Base-by-base conservation (phyloP, 2,888 invertebrate genomes). In the Macaria notata region DNA sequence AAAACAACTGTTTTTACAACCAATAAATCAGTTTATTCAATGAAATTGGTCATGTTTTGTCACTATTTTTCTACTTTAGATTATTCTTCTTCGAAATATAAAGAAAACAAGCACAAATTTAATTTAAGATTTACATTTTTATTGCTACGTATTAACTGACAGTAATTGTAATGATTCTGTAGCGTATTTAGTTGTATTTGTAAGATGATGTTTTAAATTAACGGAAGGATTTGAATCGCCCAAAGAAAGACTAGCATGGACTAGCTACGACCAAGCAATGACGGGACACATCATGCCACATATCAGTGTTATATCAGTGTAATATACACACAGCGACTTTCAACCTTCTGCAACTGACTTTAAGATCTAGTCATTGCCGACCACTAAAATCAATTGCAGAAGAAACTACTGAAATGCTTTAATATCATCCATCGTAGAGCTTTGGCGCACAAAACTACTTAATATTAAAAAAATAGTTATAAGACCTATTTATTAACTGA, bases 211-310 rank as follows among this genome's bases (percentile, higher is more conserved):
- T 67, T 41, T 54, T 50, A 36, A 43, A 38, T 41, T n/a, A 41
- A n/a, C 4, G 8, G 60, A 61, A 66, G 64, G 65, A 64, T 62
- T 70, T 62, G 62, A 68, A 74, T 69, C 70, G 72, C 71, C 71
- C 71, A 71, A 64, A 66, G 65, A 61, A 61, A 55, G 56, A 62
- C 54, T 70, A 66, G 74, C 73, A 72, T 78, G 69, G 73, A 75
- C 54, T 54, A 65, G 74, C 76, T 78, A 76, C 74, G 88, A 89
- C 89, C 88, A 88, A 89, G 70, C 75, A 70, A 56, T 76, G 75
- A 88, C 86, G 83, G 83, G 76, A 88, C 90, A 90, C 90, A 90
- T 90, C 90, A 90, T 81, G 69, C 82, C 82, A 90, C 90, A 90
- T 90, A 90, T 90, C 90, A 90, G 79, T 78, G 79, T 81, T 82